These are phyloP conservation scores for Stigmatopora argus DNA, from an alignment of 2,113 vertebrate species.

Conservation along the genomic window DNA sequence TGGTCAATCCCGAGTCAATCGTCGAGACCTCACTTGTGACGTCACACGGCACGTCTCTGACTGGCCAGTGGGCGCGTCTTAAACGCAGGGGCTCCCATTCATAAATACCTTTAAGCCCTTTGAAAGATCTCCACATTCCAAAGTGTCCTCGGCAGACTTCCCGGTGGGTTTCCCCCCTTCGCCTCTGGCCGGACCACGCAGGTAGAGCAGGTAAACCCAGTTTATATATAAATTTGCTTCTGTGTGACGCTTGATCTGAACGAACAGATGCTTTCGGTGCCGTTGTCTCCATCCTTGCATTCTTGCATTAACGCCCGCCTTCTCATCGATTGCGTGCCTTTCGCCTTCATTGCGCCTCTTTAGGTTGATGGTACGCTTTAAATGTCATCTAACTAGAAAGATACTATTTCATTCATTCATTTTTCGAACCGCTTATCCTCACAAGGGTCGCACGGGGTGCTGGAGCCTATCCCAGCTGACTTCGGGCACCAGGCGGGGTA, in stretches of 20 bases:
- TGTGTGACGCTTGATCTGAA: neutral
- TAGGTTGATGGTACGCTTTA: too few species aligned
- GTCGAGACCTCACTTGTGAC: conserved; percentile 40
- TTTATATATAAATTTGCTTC: neutral
- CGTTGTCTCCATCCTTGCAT: neutral
- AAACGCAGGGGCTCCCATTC: conserved; percentile 69
- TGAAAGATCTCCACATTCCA: conserved; percentile 61
- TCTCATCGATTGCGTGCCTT: neutral
- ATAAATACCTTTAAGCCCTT: conserved; percentile 72
- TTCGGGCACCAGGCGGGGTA: too few species aligned
- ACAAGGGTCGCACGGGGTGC: too few species aligned
- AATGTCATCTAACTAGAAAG: neutral
- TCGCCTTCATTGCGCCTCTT: neutral
- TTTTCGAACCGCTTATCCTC: too few species aligned
- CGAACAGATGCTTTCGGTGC: neutral
- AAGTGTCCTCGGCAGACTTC: conserved; percentile 47
- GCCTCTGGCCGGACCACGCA: conserved; percentile 50
- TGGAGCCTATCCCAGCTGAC: too few species aligned
- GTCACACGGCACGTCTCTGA: conserved; percentile 63
- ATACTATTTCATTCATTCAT: too few species aligned
- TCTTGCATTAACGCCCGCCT: neutral
- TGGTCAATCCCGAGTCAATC: neutral
- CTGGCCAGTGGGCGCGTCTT: conserved; percentile 70
- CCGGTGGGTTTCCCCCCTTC: conserved; percentile 34
- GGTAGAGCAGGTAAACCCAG: conserved; percentile 65